Percentiles rank a stretch among this genome's conserved stretches.
Conservation (phyloP, 2,113 vertebrate species). For the Hippocampus barbouri region DNA sequence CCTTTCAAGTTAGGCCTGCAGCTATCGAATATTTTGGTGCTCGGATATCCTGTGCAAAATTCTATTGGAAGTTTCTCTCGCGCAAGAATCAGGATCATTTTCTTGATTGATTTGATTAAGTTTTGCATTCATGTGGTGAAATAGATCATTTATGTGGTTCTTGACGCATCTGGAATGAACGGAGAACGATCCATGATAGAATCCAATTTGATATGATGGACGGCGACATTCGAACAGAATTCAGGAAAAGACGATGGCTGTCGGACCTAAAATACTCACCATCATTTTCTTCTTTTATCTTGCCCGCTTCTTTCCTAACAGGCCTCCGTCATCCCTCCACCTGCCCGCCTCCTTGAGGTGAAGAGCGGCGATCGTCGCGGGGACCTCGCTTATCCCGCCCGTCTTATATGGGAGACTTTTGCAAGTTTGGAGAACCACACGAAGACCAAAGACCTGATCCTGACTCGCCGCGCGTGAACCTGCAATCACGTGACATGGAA, state of each 20-base stretch:
- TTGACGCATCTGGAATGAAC: too few species aligned
- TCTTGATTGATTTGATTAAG: too few species aligned
- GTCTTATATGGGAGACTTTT: background rate
- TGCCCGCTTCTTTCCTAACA: conserved; percentile 14
- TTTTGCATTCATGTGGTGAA: too few species aligned
- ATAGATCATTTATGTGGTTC: too few species aligned
- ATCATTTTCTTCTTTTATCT: conserved; percentile 1
- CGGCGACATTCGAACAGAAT: background rate
- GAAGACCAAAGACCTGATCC: background rate
- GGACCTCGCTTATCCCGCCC: background rate
- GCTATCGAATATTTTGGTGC: too few species aligned
- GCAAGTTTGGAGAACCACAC: background rate
- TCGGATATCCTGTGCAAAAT: too few species aligned
- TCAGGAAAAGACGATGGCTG: background rate
- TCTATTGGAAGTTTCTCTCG: too few species aligned
- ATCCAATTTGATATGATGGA: background rate
- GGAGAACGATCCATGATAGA: too few species aligned
- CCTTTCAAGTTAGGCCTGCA: too few species aligned
- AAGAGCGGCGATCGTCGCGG: background rate
- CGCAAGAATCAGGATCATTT: too few species aligned
- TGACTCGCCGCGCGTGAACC: fast-evolving
- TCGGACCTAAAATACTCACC: background rate
- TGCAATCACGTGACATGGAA: background rate
- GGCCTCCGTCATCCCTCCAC: conserved; percentile 25
- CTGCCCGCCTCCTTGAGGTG: background rate